These are phyloP conservation scores for Cirrhinus molitorella DNA, from an alignment of 2,797 vertebrate genomes.

Conservation along the genomic window DNA sequence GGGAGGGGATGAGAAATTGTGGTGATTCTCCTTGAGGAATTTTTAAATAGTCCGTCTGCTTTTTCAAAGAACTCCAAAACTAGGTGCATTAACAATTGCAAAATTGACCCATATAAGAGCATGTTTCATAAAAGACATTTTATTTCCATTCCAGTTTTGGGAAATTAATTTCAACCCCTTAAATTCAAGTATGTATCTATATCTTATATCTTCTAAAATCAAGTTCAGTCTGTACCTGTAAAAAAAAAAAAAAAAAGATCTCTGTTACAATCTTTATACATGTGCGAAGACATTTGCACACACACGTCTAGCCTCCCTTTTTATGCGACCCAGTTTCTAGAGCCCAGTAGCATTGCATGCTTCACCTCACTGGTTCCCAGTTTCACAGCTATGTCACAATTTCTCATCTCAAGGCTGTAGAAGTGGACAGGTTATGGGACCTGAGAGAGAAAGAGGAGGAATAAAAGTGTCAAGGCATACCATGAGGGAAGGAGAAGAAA, in stretches of 20 bases:
- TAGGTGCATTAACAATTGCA: slow-evolving; percentile 39
- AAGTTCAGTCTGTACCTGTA: neutral
- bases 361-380: slow-evolving; percentile 60
- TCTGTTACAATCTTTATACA: neutral
- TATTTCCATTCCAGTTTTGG: neutral
- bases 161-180: neutral
- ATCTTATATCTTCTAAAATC: neutral
- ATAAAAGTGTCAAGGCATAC: slow-evolving; percentile 55
- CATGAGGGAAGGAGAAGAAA: slow-evolving; percentile 40
- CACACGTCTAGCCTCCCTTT: slow-evolving; percentile 25
- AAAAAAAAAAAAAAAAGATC: slow-evolving; percentile 40
- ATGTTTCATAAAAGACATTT: neutral
- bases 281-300: neutral
- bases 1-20: slow-evolving; percentile 5
- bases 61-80: slow-evolving; percentile 41
- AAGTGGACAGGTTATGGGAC: slow-evolving; percentile 51
- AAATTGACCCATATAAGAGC: slow-evolving; percentile 34
- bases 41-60: slow-evolving; percentile 36
- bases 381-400: slow-evolving; percentile 55
- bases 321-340: slow-evolving; percentile 63
- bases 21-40: slow-evolving; percentile 37
- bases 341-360: slow-evolving; percentile 51
- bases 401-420: slow-evolving; percentile 42
- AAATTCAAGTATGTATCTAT: neutral
- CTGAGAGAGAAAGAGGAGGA: slow-evolving; percentile 50